phyloP scores from a whole-genome alignment of 2,888 invertebrate genomes.

The Synergus japonicus region DNA sequence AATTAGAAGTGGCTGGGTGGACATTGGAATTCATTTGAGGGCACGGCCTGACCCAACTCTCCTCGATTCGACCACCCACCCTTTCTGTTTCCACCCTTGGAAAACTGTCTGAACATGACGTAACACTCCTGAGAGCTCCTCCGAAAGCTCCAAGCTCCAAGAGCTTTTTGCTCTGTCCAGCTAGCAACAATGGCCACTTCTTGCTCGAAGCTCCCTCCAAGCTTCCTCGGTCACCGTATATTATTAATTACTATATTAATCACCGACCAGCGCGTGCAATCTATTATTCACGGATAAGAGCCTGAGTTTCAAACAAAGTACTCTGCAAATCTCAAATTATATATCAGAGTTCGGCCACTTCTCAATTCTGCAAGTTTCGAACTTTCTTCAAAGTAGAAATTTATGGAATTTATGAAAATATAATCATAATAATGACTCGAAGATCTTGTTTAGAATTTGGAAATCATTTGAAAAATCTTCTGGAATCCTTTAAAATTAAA shows the following conservation, averaged over 20 bases:
- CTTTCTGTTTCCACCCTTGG: conserved; percentile 63
- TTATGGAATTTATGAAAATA: no score
- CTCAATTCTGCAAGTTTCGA: no score
- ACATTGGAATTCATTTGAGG: conserved; percentile 75
- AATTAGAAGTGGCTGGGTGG: conserved; percentile 71
- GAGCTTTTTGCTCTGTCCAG: conserved; percentile 73
- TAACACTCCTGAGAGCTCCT: conserved; percentile 73
- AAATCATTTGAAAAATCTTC: no score
- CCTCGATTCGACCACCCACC: conserved; percentile 52
- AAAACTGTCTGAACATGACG: conserved; percentile 77
- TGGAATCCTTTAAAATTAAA: no score
- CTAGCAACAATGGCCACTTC: conserved; percentile 75
- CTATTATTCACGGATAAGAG: conserved; percentile 75
- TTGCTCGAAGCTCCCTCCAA: conserved; percentile 63
- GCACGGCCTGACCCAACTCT: conserved; percentile 50
- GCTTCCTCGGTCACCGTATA: conserved; percentile 70
- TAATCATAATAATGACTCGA: no score
- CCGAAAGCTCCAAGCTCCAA: conserved; percentile 58
- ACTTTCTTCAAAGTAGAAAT: no score
- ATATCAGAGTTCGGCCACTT: no score
- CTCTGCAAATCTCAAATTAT: not conserved
- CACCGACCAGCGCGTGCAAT: conserved; percentile 72
- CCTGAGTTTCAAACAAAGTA: conserved; percentile 40
- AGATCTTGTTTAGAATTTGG: no score
- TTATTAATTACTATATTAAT: conserved; percentile 78